Conservation (phyloP, 2,888 invertebrate genomes). For the Agonopterix arenella region DNA sequence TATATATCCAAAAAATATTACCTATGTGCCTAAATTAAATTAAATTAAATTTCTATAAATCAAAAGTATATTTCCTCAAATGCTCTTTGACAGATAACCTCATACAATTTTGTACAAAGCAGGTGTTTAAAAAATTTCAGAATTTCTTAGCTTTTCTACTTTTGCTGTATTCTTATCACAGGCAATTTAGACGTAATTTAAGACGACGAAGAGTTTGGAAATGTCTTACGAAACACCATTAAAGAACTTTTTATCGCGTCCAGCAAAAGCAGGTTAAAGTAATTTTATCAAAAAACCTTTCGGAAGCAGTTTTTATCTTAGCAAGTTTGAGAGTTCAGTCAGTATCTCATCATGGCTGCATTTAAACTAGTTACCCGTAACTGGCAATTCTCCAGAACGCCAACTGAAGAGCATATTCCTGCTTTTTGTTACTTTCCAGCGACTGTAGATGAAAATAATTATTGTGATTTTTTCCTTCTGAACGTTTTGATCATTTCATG, state of each 20-base stretch:
- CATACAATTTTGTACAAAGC: no score
- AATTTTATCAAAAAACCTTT: conserved; percentile 7
- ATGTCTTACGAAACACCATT: conserved; percentile 1
- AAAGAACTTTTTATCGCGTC: conserved; percentile 6
- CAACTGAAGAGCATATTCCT: conserved; percentile 6
- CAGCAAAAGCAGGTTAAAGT: conserved; percentile 3
- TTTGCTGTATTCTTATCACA: no score
- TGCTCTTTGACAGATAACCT: no score
- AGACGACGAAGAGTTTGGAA: not conserved
- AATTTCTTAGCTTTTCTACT: no score
- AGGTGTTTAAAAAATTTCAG: no score
- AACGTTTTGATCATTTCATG: no score
- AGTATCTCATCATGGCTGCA: conserved; percentile 31
- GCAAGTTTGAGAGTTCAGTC: conserved; percentile 16
- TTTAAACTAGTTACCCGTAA: conserved; percentile 38
- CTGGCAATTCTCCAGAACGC: conserved; percentile 13
- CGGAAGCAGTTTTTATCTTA: conserved; percentile 5
- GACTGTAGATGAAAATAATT: no score
- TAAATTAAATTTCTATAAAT: no score
- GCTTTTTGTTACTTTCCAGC: no score
- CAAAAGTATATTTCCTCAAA: no score
- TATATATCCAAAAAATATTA: no score
- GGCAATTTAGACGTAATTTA: not conserved
- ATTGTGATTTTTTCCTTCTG: not conserved
- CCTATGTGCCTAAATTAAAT: no score